Conservation (phyloP, 1,140 invertebrate species). For the Drosophila pectinifera region DNA sequence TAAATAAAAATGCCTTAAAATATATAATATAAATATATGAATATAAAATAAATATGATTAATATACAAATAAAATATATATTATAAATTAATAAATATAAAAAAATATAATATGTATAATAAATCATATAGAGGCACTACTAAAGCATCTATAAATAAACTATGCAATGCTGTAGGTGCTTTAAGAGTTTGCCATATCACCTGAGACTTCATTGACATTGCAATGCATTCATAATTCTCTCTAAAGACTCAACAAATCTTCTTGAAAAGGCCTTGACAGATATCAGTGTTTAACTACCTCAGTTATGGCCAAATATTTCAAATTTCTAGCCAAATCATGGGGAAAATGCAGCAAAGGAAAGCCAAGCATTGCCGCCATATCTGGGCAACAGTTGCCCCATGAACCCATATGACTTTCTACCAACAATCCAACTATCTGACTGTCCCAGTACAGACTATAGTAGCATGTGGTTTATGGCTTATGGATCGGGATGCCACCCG, state of each 20-base stretch:
- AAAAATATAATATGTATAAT: too few species aligned
- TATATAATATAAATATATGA: not conserved
- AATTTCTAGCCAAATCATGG: not conserved
- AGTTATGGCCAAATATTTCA: not conserved
- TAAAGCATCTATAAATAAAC: too few species aligned
- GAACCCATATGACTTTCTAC: slow-evolving; percentile 1
- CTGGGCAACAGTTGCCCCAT: slow-evolving; percentile 1
- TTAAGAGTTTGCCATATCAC: too few species aligned
- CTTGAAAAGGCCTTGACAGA: not conserved
- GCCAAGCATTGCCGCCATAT: slow-evolving; percentile 3
- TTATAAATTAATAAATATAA: too few species aligned
- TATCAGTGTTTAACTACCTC: not conserved
- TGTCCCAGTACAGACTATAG: slow-evolving; percentile 1
- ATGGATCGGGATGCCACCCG: slow-evolving; percentile 28
- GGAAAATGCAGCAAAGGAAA: not conserved
- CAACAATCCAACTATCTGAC: not conserved
- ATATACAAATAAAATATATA: not conserved
- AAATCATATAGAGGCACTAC: too few species aligned
- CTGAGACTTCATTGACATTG: too few species aligned
- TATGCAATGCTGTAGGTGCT: too few species aligned
- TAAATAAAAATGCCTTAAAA: not conserved
- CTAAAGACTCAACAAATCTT: too few species aligned
- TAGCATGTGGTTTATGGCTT: slow-evolving; percentile 26
- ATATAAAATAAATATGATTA: not conserved
- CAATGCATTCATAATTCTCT: too few species aligned